Evolutionary conservation across 2,113 vertebrate genomes (phyloP), one percentile per base, ranked within the genome.

Genomic region (Seriola dumerili): DNA sequence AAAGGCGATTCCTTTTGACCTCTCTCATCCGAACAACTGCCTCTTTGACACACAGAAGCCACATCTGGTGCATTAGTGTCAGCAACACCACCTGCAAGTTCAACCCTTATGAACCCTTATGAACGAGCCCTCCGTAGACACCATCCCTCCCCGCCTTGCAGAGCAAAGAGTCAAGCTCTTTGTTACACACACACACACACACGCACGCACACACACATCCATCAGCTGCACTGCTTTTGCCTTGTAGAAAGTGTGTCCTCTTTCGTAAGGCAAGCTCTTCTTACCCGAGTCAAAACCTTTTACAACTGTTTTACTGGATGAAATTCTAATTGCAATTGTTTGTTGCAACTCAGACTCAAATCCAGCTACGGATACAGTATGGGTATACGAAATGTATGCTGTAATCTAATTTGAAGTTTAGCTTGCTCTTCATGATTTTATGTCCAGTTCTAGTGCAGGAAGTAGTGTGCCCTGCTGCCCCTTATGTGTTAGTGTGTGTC

Each of bases 51-150:
- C 2, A 23, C 2, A 23, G 12, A 42, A 76, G 40, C 50, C 38
- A n/a, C 71, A 80, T 85, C 54, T 54, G 81, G 65, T 76, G 69
- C 78, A 78, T 89, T 69, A 84, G 71, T 78, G 83, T 78, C 80
- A 66, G 50, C 58, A 11, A 66, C 61, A 52, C 4, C 42, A 61
- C 48, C 61, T 48, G 2, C 61, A 64, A 57, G 21, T 77, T 62
- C 70, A 50, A 57, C 25, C 81, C 46, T 42, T 42, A 40, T 40
- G 40, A 40, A 68, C 23, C 46, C 23, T 38, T 8, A 32, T 70
- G 40, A 62, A 59, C n/a, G 42, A 61, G 23, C 42, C 19, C 32
- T 32, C 42, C 16, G 46, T 19, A 42, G 21, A 61, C 62, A 57
- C 32, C 54, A 48, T 59, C 38, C 38, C 40, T 65, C 12, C 23